Percentiles rank a stretch among this genome's conserved stretches.
These are phyloP conservation scores for Luehdorfia chinensis DNA, from an alignment of 1,140 invertebrate species.

Conservation along the genomic window DNA sequence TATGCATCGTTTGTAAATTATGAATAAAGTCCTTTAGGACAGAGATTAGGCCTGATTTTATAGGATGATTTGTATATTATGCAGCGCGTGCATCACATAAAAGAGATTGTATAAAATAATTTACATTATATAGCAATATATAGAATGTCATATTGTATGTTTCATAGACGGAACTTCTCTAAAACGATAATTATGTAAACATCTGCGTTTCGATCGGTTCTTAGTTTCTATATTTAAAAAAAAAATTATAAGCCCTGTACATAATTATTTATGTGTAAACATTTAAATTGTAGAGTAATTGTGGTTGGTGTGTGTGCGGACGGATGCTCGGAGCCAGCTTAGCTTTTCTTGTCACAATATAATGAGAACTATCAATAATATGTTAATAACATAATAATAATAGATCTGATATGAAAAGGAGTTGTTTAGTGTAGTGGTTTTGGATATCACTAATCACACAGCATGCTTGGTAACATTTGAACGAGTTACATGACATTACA, in stretches of 20 bases:
- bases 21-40: neutral
- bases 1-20: slow-evolving; percentile 3
- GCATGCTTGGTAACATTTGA: no score
- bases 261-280: slow-evolving; percentile 39
- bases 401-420: no score
- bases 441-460: no score
- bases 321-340: slow-evolving; percentile 18
- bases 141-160: no score
- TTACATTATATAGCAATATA: no score
- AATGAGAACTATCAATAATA: no score
- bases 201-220: slow-evolving; percentile 28
- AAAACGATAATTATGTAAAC: no score
- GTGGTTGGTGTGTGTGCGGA: slow-evolving; percentile 17
- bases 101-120: neutral
- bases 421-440: no score
- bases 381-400: slow-evolving; percentile 5
- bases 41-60: slow-evolving; percentile 12
- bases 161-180: no score
- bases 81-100: slow-evolving; percentile 12
- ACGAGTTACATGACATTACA: neutral
- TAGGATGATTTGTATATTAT: slow-evolving; percentile 22
- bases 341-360: slow-evolving; percentile 11
- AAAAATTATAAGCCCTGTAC: slow-evolving; percentile 28
- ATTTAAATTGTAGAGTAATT: slow-evolving; percentile 26
- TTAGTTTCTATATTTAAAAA: slow-evolving; percentile 33